phyloP scores from a whole-genome alignment of 1,140 invertebrate genomes.

The Heliconius eleuchia region DNA sequence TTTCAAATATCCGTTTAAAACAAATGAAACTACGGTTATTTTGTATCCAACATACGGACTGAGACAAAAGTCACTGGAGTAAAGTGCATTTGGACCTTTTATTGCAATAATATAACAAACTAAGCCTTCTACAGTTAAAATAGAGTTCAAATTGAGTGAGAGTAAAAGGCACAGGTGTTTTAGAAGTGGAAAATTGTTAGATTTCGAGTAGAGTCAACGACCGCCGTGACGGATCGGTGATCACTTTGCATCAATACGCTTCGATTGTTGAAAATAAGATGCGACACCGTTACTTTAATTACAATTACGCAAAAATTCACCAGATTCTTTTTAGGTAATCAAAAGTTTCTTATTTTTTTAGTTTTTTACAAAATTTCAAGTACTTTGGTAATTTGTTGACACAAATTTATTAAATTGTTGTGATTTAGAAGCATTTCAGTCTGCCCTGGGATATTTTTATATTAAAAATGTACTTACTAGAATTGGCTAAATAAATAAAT shows the following conservation, averaged over 20 bases:
- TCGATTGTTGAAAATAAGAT: slow-evolving; percentile 23
- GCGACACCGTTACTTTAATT: slow-evolving; percentile 20
- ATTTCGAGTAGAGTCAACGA: slow-evolving; percentile 60
- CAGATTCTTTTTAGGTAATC: too few relatives aligned
- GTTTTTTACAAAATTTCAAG: too few relatives aligned
- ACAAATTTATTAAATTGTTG: too few relatives aligned
- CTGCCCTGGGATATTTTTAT: too few relatives aligned
- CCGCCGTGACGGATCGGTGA: slow-evolving; percentile 51
- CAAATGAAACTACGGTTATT: background rate
- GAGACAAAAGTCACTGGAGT: slow-evolving; percentile 2
- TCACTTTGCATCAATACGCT: slow-evolving; percentile 34
- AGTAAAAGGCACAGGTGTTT: slow-evolving; percentile 50
- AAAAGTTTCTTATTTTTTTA: too few relatives aligned
- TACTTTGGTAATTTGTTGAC: too few relatives aligned
- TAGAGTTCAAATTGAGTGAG: background rate
- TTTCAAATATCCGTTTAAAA: background rate
- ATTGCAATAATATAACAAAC: background rate
- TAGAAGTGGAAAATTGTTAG: slow-evolving; percentile 66
- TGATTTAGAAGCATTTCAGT: too few relatives aligned
- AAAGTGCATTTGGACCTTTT: background rate
- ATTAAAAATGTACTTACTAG: too few relatives aligned
- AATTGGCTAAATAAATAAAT: too few relatives aligned
- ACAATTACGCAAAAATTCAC: background rate
- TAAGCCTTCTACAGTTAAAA: background rate
- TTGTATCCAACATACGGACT: background rate